These are phyloP conservation scores for Zygaena filipendulae DNA, from an alignment of 2,888 invertebrate genomes.

Conservation along the genomic window DNA sequence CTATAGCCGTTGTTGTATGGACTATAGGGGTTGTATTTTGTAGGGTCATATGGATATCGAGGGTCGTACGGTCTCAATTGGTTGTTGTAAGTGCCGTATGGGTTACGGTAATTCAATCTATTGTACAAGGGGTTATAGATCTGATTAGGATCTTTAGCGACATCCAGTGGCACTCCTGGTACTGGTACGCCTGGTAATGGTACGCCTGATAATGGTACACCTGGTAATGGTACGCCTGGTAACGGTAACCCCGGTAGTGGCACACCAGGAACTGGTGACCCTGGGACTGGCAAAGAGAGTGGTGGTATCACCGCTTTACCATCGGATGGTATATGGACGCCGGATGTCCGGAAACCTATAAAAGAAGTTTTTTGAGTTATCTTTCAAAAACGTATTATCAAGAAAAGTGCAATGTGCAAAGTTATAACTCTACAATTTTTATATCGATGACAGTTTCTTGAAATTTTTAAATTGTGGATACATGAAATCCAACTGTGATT, in stretches of 20 bases:
- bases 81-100: slow-evolving; percentile 23
- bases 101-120: slow-evolving; percentile 20
- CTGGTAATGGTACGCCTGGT: slow-evolving; percentile 21
- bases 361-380: slow-evolving; percentile 3
- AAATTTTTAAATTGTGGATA: too few species aligned
- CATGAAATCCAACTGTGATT: too few species aligned
- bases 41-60: slow-evolving; percentile 22
- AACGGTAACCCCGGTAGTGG: slow-evolving; percentile 16
- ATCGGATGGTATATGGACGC: slow-evolving; percentile 73
- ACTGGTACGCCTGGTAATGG: slow-evolving; percentile 16
- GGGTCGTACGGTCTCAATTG: slow-evolving; percentile 24
- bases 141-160: slow-evolving; percentile 8
- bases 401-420: too few species aligned
- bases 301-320: too few species aligned
- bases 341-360: slow-evolving; percentile 70
- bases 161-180: slow-evolving; percentile 10
- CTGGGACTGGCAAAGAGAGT: slow-evolving; percentile 30
- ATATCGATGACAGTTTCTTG: too few species aligned
- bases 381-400: too few species aligned
- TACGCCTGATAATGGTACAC: slow-evolving; percentile 18
- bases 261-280: slow-evolving; percentile 22
- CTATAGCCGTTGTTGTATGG: slow-evolving; percentile 20
- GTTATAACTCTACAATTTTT: too few species aligned
- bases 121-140: slow-evolving; percentile 24
- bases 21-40: slow-evolving; percentile 21